phyloP scores from a whole-genome alignment of 2,888 invertebrate genomes.

The Diloba caeruleocephala region DNA sequence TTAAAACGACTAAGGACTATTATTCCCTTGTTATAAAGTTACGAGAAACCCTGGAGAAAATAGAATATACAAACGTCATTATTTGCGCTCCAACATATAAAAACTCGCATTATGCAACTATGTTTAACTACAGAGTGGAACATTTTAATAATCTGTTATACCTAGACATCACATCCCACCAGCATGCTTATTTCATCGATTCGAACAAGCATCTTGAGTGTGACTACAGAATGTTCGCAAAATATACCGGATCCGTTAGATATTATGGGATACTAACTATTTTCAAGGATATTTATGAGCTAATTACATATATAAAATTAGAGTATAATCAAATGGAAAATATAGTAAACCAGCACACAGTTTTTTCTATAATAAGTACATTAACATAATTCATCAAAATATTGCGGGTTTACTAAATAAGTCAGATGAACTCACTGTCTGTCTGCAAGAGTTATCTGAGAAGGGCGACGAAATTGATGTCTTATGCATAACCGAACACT shows the following conservation, averaged over 20 bases:
- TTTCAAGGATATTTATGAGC: not conserved
- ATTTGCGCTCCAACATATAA: not conserved
- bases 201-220: constrained; percentile 3
- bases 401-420: too few species aligned
- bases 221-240: not conserved
- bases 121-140: constrained; percentile 5
- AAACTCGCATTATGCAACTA: too few species aligned
- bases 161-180: not conserved
- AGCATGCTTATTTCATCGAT: constrained; percentile 4
- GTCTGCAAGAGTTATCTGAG: constrained; percentile 5
- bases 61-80: not conserved
- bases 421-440: constrained; percentile 1
- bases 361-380: constrained; percentile 7
- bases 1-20: not conserved
- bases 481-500: constrained; percentile 3
- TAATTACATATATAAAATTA: not conserved
- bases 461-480: constrained; percentile 1
- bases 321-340: not conserved
- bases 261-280: constrained; percentile 5
- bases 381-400: constrained; percentile 11
- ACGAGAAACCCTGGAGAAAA: too few species aligned
- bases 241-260: not conserved
- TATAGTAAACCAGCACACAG: not conserved
- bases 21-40: too few species aligned
- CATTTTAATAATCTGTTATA: constrained; percentile 7